Conservation (phyloP, 2,888 invertebrate genomes). For the Synergus laeviventris region DNA sequence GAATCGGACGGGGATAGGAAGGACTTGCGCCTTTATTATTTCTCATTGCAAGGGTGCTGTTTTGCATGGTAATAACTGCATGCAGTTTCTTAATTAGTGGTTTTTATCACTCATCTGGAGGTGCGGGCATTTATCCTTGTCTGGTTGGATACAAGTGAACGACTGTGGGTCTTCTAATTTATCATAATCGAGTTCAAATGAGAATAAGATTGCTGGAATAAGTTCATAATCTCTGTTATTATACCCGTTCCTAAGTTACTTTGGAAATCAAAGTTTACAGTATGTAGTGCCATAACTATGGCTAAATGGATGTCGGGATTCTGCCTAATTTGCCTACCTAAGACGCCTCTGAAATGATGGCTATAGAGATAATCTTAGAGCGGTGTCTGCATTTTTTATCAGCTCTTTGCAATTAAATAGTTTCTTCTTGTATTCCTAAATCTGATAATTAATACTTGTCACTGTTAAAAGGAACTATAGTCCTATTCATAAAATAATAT, state of each 20-base stretch:
- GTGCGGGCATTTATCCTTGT: slow-evolving; percentile 31
- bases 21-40: slow-evolving; percentile 36
- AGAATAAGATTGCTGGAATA: neutral
- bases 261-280: neutral
- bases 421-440: neutral
- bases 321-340: neutral
- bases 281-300: neutral
- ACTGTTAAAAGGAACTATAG: no score
- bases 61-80: slow-evolving; percentile 36
- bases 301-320: neutral
- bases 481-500: no score
- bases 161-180: neutral
- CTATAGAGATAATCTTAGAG: no score
- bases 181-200: slow-evolving; percentile 10
- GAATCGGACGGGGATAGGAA: slow-evolving; percentile 25
- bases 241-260: neutral
- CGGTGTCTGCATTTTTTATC: neutral
- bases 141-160: neutral
- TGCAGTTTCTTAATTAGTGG: slow-evolving; percentile 39
- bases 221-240: neutral
- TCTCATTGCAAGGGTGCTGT: slow-evolving; percentile 26
- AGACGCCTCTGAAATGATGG: neutral
- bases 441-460: neutral
- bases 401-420: neutral
- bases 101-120: slow-evolving; percentile 21